Conservation (phyloP, 2,113 vertebrate genomes). For the Scortum barcoo region DNA sequence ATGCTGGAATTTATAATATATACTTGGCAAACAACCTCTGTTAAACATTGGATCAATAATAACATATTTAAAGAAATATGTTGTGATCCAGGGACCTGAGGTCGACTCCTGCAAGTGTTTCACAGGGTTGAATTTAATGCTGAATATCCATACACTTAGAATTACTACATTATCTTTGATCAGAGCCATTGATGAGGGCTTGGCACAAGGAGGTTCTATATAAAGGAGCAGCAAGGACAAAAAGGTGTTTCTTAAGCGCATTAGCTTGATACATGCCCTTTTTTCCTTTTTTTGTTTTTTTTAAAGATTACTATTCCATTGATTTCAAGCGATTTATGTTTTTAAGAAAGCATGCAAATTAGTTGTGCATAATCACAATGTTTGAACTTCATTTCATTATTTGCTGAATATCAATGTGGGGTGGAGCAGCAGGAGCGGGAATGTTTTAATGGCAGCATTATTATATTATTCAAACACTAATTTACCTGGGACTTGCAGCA, state of each 20-base stretch:
- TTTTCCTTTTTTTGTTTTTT: background rate
- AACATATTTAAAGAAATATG: background rate
- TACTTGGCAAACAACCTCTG: background rate
- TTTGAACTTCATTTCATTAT: background rate
- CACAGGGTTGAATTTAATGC: background rate
- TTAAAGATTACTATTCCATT: background rate
- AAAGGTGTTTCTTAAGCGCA: background rate
- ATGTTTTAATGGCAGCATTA: background rate
- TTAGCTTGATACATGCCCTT: background rate
- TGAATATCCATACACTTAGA: background rate
- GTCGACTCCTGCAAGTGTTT: background rate
- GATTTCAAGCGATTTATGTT: background rate
- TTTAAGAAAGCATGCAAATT: background rate
- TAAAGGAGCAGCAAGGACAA: background rate
- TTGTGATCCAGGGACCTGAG: background rate
- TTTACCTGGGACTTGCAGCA: too few species aligned
- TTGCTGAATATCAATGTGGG: background rate
- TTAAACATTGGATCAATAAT: background rate
- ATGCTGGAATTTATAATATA: background rate
- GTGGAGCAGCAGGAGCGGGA: background rate
- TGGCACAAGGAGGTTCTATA: background rate
- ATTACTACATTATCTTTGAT: background rate
- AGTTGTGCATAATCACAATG: background rate
- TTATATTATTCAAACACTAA: background rate
- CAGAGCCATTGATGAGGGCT: background rate